A percentile compares a stretch with the other conserved stretches of the same genome.
Conservation (phyloP, 2,888 invertebrate species). For the Melipona beecheii region DNA sequence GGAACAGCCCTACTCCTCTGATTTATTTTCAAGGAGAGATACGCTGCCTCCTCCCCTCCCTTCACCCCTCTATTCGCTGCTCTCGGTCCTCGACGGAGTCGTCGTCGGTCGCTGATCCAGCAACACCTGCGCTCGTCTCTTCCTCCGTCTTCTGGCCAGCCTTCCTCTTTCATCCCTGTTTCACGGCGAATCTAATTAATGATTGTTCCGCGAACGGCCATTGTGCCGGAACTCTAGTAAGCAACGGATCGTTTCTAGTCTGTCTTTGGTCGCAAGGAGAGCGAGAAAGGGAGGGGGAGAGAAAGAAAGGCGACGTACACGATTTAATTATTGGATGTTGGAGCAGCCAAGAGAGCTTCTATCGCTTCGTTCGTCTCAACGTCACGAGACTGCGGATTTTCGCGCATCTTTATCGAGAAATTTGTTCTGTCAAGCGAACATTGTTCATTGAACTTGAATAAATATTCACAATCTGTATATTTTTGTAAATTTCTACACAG, state of each 20-base stretch:
- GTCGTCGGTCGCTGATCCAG: constrained; percentile 49
- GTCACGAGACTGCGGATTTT: too few species aligned
- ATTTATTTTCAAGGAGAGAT: constrained; percentile 56
- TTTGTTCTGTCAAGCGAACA: too few species aligned
- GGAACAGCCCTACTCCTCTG: constrained; percentile 45
- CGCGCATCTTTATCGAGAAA: too few species aligned
- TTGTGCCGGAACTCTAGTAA: neutral
- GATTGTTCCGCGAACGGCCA: constrained; percentile 57
- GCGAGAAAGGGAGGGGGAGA: neutral
- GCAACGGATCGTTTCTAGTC: constrained; percentile 22
- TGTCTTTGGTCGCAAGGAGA: constrained; percentile 38
- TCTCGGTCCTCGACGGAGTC: constrained; percentile 9
- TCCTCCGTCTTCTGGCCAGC: constrained; percentile 41
- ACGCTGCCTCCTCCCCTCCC: neutral
- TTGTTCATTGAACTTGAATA: too few species aligned
- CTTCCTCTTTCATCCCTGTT: constrained; percentile 44
- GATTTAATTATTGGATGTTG: constrained; percentile 57
- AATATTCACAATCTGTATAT: too few species aligned
- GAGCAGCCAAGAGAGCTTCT: constrained; percentile 1
- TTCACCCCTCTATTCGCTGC: neutral
- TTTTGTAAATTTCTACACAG: too few species aligned
- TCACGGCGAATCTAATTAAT: constrained; percentile 66
- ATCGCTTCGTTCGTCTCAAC: too few species aligned
- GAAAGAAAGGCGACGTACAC: constrained; percentile 24
- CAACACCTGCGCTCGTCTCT: constrained; percentile 66